Evolutionary conservation across 2,888 invertebrate genomes (phyloP).

Genomic region (Minunthozetes semirufus): DNA sequence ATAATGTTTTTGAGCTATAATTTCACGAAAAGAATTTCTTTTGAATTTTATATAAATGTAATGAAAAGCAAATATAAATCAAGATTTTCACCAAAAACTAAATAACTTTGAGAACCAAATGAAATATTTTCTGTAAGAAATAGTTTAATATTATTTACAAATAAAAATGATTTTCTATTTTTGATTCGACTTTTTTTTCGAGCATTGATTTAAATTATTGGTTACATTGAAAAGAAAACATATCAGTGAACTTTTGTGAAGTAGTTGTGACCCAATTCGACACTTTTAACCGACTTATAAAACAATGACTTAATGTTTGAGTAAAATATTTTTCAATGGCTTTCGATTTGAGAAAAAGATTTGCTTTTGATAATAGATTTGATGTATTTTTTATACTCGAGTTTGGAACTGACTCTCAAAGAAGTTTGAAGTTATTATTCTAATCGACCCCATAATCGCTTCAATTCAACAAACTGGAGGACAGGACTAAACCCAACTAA

Average conservation of each 20-base stretch:
- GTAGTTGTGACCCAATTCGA: neutral
- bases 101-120: neutral
- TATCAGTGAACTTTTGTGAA: neutral
- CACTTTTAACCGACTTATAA: neutral
- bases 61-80: neutral
- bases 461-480: neutral
- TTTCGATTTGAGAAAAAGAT: neutral
- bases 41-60: neutral
- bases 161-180: too few relatives aligned
- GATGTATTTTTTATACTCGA: neutral
- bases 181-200: neutral
- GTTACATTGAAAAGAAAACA: neutral
- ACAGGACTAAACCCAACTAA: conserved; percentile 10
- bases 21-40: neutral
- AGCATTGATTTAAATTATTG: conserved; percentile 15
- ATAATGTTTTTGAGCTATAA: neutral
- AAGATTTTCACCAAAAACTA: too few relatives aligned
- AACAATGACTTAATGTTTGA: conserved; percentile 1
- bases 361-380: conserved; percentile 17
- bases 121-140: neutral
- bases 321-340: neutral
- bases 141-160: neutral
- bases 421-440: neutral
- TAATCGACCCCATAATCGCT: conserved; percentile 19
- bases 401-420: neutral